Percentiles rank a stretch among this genome's conserved stretches.
Conservation (phyloP, 2,888 invertebrate genomes). For the Hirtodrosophila cameraria region DNA sequence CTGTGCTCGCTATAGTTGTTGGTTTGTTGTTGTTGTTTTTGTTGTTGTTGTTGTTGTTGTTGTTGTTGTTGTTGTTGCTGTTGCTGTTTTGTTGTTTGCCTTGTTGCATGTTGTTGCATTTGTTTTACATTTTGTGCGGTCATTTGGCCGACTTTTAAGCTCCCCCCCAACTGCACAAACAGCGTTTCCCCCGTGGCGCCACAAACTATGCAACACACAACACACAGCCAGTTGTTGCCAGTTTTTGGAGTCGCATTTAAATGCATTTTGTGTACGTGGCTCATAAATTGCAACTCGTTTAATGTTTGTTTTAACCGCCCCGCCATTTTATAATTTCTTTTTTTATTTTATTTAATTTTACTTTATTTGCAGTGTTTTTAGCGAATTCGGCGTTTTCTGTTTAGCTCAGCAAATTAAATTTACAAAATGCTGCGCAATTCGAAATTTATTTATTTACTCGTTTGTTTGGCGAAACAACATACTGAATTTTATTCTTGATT, state of each 20-base stretch:
- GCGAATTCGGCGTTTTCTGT: slow-evolving; percentile 43
- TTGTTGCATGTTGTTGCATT: slow-evolving; percentile 49
- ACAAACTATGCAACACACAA: slow-evolving; percentile 42
- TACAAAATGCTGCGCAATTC: slow-evolving; percentile 46
- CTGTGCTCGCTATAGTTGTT: slow-evolving; percentile 36
- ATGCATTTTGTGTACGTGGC: slow-evolving; percentile 73
- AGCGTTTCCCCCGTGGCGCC: slow-evolving; percentile 26
- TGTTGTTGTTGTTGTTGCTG: slow-evolving; percentile 26
- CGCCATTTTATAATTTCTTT: slow-evolving; percentile 52
- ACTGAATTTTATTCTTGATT: slow-evolving; percentile 24
- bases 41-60: slow-evolving; percentile 38
- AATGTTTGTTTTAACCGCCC: slow-evolving; percentile 68
- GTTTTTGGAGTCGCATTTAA: slow-evolving; percentile 66
- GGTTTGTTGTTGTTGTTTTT: slow-evolving; percentile 32
- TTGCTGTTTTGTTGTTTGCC: slow-evolving; percentile 32
- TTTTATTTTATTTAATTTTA: slow-evolving; percentile 50
- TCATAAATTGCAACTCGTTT: slow-evolving; percentile 74
- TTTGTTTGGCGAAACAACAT: slow-evolving; percentile 36
- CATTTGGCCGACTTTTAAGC: slow-evolving; percentile 60
- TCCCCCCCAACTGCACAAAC: slow-evolving; percentile 18
- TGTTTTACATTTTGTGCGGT: slow-evolving; percentile 72
- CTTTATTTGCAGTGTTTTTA: slow-evolving; percentile 38
- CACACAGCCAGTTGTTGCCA: slow-evolving; percentile 47
- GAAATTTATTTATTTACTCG: slow-evolving; percentile 66
- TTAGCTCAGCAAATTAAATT: slow-evolving; percentile 71